Evolutionary conservation across 2,888 invertebrate species (phyloP).

Genomic region (Cyclophora albipunctata): DNA sequence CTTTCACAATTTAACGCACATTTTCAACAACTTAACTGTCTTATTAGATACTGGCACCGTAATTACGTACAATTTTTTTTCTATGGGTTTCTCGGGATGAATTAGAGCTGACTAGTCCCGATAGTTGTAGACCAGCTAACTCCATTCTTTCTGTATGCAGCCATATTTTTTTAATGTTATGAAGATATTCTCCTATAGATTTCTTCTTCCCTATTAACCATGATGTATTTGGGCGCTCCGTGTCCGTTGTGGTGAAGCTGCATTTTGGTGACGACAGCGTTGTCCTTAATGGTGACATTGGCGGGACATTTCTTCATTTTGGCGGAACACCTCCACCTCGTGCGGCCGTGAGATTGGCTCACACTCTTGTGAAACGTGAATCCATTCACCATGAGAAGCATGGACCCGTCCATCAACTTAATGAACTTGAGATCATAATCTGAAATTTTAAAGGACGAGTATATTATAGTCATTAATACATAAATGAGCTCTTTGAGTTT

Average conservation of each 20-base stretch:
- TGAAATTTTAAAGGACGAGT: neutral
- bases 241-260: slow-evolving; percentile 7
- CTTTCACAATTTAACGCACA: too few relatives aligned
- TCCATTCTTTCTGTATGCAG: too few relatives aligned
- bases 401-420: slow-evolving; percentile 17
- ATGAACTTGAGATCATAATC: slow-evolving; percentile 9
- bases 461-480: too few relatives aligned
- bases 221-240: slow-evolving; percentile 6
- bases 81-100: too few relatives aligned
- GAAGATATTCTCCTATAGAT: neutral
- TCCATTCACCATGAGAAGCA: slow-evolving; percentile 20
- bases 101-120: too few relatives aligned
- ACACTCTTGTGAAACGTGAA: slow-evolving; percentile 26
- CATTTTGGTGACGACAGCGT: neutral
- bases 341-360: slow-evolving; percentile 12
- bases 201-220: neutral
- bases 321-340: slow-evolving; percentile 27
- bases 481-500: too few relatives aligned
- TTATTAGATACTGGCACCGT: too few relatives aligned
- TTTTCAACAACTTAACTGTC: too few relatives aligned
- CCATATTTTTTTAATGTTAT: neutral
- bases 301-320: slow-evolving; percentile 18
- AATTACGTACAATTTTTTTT: too few relatives aligned
- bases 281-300: slow-evolving; percentile 16
- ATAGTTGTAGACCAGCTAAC: too few relatives aligned